Base-by-base conservation (phyloP, 2,888 invertebrate genomes). In the Hedya salicella region DNA sequence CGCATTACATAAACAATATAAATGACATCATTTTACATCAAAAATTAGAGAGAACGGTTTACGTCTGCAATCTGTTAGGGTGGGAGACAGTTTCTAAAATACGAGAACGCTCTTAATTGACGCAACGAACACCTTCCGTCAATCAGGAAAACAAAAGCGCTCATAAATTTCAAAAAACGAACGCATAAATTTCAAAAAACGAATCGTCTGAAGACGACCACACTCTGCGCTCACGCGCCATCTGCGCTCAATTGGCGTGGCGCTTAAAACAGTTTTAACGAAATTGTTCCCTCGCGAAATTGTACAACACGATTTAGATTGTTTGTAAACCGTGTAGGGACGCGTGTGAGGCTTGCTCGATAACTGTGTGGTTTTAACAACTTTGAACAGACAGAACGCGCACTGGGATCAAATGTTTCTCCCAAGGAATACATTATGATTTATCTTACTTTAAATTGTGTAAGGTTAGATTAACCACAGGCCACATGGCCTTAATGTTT, bases 171-270 rank as follows among this genome's bases (percentile, higher is more conserved):
- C 70, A 70, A 82, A 87, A 68, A 68, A 39, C 48, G 68, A 56
- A 65, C 69, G 53, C 71, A 71, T 69, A 70, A 77, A 76, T 80
- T 81, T 79, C 71, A 70, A 82, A 88, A 88, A 86, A 85, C 71
- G 77, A 82, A 84, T 59, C 57, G n/a, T 11, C 77, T 81, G 87
- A 89, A 79, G 88, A 80, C 73, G 91, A 85, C 91, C 91, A 89
- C 91, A 90, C 88, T 74, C 86, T 80, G 81, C 79, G 77, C 75
- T 81, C 86, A 89, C 84, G 91, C 86, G 72, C 89, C 90, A 91
- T 91, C 84, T 86, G 86, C 82, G 75, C 69, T 81, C 89, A 89
- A 91, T 90, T 90, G 90, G 86, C 91, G 88, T 89, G 73, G 82
- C 88, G 82, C 73, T 77, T 76, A 73, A 71, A 69, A 73, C 75